These are phyloP conservation scores for Manis crassicaudata DNA, from an alignment of 2,797 vertebrate species.

Conservation along the genomic window DNA sequence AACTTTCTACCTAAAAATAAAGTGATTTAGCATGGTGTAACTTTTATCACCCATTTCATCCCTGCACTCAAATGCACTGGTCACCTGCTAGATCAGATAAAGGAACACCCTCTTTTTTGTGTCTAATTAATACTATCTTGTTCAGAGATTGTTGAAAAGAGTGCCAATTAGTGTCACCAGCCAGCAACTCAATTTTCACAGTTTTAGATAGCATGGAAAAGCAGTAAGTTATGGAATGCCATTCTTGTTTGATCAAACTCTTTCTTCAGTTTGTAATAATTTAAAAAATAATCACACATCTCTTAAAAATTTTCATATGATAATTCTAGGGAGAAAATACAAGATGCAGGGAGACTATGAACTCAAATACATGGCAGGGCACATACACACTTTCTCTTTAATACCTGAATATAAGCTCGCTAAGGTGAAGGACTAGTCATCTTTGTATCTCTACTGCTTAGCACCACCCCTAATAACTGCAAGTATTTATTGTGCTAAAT, in stretches of 20 bases:
- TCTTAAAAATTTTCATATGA: background rate
- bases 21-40: background rate
- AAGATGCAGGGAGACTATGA: background rate
- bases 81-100: background rate
- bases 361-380: background rate
- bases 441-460: background rate
- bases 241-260: slow-evolving; percentile 2
- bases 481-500: background rate
- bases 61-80: background rate
- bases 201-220: background rate
- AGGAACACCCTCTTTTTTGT: background rate
- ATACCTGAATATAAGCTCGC: background rate
- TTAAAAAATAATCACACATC: background rate
- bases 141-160: background rate
- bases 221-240: background rate
- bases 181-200: slow-evolving; percentile 11
- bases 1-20: slow-evolving; percentile 13
- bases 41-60: background rate
- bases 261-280: slow-evolving; percentile 8
- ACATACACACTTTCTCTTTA: background rate
- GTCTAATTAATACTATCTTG: slow-evolving; percentile 32
- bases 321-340: slow-evolving; percentile 35
- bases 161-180: slow-evolving; percentile 5
- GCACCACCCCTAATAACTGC: background rate
- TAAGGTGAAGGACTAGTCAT: background rate